Evolutionary conservation across 2,113 vertebrate genomes (phyloP), one percentile per base, ranked within the genome.

Genomic region (Cephalopterus ornatus): DNA sequence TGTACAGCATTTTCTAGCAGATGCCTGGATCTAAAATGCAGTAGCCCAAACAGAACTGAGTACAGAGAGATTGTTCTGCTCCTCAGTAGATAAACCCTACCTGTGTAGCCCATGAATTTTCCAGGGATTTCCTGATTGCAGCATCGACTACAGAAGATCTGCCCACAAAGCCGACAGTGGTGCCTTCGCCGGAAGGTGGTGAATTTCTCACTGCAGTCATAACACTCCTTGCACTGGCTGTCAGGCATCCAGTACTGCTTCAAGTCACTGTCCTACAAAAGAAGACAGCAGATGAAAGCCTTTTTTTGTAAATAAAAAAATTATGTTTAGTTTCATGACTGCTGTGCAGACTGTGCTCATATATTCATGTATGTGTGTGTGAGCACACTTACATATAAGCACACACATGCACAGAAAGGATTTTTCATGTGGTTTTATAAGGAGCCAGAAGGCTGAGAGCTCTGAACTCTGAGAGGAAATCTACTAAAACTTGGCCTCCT

Each of bases 161-260:
- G 99, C 10, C 99, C 99, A 56, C 99, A 99, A 9, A 99, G 97
- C 8, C 99, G 98, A 96, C 99, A 99, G 89, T 99, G 99, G 93
- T 99, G 99, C 28, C 99, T 98, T 23, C 99, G 98, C 9, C 99
- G 98, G 90, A 99, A 99, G 37, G 99, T 99, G 33, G 99, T 99
- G 90, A 99, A 99, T 95, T 99, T 99, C 97, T 99, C 99, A 11
- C 98, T 99, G 85, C 99, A 99, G 97, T 99, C 99, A 32, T 99
- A 99, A 87, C 99, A 99, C 93, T 99, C 99, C 89, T 99, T 99
- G 94, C 99, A 99, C 78, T 99, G 99, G 96, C 99, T 99, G 86
- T 99, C 99, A 17, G 99, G 99, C 99, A 99, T 99, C 99, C 99
- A 99, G 97, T 99, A 99, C 80, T 99, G 99, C 97, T 99, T 99